These are phyloP conservation scores for Peribatodes rhomboidaria DNA, from an alignment of 2,888 invertebrate species.

Conservation along the genomic window DNA sequence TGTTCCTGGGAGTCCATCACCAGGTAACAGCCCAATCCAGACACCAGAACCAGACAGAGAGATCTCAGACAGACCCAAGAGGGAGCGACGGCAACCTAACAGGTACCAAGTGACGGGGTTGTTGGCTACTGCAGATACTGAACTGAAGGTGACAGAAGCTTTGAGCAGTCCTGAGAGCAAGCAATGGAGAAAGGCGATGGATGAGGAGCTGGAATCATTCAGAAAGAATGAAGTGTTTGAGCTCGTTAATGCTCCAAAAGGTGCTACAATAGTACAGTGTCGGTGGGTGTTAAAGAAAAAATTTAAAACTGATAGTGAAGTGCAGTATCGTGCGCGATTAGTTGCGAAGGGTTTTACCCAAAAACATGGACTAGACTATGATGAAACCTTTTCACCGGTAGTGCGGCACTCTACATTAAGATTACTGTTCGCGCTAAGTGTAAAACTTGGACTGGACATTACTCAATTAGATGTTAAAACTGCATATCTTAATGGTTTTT, in stretches of 20 bases:
- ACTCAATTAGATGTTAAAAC: slow-evolving; percentile 20
- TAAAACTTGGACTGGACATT: slow-evolving; percentile 11
- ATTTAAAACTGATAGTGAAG: neutral
- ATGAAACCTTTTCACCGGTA: slow-evolving; percentile 12
- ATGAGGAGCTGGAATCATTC: no score
- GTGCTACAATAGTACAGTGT: neutral
- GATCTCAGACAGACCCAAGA: no score
- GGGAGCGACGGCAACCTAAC: no score
- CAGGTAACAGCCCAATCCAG: no score
- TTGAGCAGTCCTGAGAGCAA: no score
- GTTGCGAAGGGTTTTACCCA: slow-evolving; percentile 2
- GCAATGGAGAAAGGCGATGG: no score
- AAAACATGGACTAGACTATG: slow-evolving; percentile 22
- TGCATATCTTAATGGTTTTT: slow-evolving; percentile 21
- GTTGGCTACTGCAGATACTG: no score
- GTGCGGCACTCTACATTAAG: slow-evolving; percentile 22
- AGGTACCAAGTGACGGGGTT: no score
- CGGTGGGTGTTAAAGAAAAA: slow-evolving; percentile 3
- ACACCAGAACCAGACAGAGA: no score
- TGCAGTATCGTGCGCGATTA: slow-evolving; percentile 2
- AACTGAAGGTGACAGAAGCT: no score
- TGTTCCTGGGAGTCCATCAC: no score
- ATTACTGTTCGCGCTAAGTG: slow-evolving; percentile 11
- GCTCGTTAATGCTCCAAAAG: neutral
- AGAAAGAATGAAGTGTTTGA: no score